Conservation (phyloP, 2,113 vertebrate genomes). For the Paraplagusia blochii region DNA sequence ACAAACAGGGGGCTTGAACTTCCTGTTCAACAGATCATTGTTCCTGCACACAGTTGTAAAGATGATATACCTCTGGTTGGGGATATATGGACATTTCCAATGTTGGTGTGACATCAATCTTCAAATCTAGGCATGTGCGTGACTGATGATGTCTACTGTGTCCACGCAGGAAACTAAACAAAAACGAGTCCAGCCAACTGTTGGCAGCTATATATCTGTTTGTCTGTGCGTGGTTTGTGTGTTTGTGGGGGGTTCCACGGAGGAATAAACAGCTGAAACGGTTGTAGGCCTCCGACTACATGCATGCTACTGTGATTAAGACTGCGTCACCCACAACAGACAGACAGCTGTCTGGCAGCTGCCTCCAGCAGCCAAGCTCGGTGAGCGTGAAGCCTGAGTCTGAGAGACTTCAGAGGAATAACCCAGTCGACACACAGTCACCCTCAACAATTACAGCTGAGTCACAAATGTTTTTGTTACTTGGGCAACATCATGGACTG, state of each 20-base stretch:
- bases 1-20: too few relatives aligned
- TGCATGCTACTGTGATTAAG: slow-evolving; percentile 54
- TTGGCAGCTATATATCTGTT: slow-evolving; percentile 13
- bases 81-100: not conserved
- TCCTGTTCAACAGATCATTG: too few relatives aligned
- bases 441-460: slow-evolving; percentile 27
- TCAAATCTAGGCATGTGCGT: slow-evolving; percentile 36
- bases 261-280: slow-evolving; percentile 59
- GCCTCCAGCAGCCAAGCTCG: slow-evolving; percentile 33
- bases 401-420: slow-evolving; percentile 27
- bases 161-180: slow-evolving; percentile 11
- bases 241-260: slow-evolving; percentile 5
- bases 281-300: slow-evolving; percentile 25
- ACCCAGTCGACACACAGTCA: slow-evolving; percentile 12
- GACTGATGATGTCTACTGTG: slow-evolving; percentile 28
- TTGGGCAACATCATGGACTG: slow-evolving; percentile 13
- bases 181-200: slow-evolving; percentile 43
- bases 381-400: slow-evolving; percentile 19
- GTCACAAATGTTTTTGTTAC: slow-evolving; percentile 24
- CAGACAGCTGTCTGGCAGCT: slow-evolving; percentile 63
- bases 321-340: slow-evolving; percentile 51
- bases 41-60: too few relatives aligned
- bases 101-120: slow-evolving; percentile 18
- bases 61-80: not conserved
- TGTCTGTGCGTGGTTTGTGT: slow-evolving; percentile 10